A percentile compares a stretch with the other conserved stretches of the same genome.
phyloP scores from a whole-genome alignment of 2,797 vertebrate genomes.

The Ispidina picta region DNA sequence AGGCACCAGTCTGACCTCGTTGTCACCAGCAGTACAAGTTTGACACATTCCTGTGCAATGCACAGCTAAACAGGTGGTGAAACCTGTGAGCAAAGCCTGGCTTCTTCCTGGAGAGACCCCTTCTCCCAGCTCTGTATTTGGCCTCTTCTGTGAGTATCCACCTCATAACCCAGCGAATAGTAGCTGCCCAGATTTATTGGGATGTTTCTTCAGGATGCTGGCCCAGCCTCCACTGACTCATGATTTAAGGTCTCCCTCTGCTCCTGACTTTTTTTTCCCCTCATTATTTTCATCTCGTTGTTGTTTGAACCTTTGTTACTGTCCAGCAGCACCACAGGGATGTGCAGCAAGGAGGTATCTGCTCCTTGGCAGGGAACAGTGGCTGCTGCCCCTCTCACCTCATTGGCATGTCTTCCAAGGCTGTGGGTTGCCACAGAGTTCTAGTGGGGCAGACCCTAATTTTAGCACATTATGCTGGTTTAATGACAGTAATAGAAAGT shows the following conservation, averaged over 20 bases:
- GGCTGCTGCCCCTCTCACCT: neutral
- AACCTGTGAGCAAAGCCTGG: neutral
- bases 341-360: fast-evolving
- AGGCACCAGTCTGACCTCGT: neutral
- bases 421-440: neutral
- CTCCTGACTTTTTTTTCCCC: neutral
- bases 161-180: fast-evolving
- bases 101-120: neutral
- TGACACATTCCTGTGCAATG: neutral
- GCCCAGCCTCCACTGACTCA: fast-evolving
- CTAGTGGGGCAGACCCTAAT: conserved; percentile 37
- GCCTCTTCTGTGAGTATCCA: neutral
- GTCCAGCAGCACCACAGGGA: neutral
- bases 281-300: neutral
- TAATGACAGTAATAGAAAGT: conserved; percentile 66
- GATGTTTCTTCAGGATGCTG: neutral
- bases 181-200: neutral
- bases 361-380: neutral
- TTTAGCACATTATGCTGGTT: conserved; percentile 47
- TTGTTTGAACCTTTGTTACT: neutral
- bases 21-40: neutral
- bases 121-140: neutral
- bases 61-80: neutral
- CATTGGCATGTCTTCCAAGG: neutral
- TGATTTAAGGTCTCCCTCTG: neutral